Evolutionary conservation across 2,888 invertebrate species (phyloP).

Genomic region (Scaptomyza reducta): DNA sequence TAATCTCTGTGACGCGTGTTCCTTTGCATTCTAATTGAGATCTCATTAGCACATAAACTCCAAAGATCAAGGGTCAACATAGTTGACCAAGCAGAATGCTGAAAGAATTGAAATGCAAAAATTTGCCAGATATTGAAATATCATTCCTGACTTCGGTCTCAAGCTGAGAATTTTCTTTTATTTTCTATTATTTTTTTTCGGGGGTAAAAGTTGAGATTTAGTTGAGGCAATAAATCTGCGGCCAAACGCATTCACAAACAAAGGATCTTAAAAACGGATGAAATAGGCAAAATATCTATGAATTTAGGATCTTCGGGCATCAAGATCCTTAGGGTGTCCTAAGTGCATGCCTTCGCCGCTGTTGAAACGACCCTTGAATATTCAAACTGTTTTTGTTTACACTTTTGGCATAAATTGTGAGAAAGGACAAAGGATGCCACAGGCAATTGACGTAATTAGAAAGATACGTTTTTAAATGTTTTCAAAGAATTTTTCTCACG

Average conservation of each 20-base stretch:
- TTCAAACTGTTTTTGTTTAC: conserved; percentile 52
- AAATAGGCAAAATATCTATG: conserved; percentile 54
- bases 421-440: conserved; percentile 35
- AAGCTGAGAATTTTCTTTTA: conserved; percentile 3
- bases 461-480: conserved; percentile 22
- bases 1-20: conserved; percentile 58
- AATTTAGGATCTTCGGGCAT: conserved; percentile 19
- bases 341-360: neutral
- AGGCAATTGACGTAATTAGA: conserved; percentile 55
- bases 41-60: conserved; percentile 52
- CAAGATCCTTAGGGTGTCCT: conserved; percentile 28
- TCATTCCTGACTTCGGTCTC: conserved; percentile 23
- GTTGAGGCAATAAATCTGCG: conserved; percentile 73
- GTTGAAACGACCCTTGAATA: conserved; percentile 38
- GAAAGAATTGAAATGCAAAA: conserved; percentile 11
- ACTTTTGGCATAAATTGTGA: conserved; percentile 55
- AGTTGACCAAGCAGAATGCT: conserved; percentile 37
- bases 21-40: conserved; percentile 37
- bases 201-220: conserved; percentile 56
- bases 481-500: conserved; percentile 48
- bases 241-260: conserved; percentile 60
- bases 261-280: conserved; percentile 48
- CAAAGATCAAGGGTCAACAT: conserved; percentile 50
- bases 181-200: neutral
- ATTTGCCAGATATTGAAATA: conserved; percentile 59